Conservation (phyloP, 2,888 invertebrate species). For the Idaea biselata region DNA sequence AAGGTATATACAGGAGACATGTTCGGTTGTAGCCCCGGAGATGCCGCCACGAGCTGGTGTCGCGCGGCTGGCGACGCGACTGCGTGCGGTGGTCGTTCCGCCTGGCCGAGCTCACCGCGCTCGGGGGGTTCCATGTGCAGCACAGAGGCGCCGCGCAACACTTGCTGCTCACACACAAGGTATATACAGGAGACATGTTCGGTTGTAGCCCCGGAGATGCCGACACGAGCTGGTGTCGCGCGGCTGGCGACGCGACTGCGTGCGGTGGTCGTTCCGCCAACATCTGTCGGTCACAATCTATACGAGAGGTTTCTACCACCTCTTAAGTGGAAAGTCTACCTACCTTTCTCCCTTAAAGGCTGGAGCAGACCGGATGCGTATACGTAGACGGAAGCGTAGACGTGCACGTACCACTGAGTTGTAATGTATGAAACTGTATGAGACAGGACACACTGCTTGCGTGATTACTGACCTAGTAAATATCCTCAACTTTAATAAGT, state of each 20-base stretch:
- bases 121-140: constrained; percentile 54
- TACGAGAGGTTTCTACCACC: too few relatives aligned
- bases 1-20: constrained; percentile 47
- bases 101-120: constrained; percentile 47
- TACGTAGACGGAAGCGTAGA: too few relatives aligned
- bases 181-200: constrained; percentile 22
- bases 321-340: too few relatives aligned
- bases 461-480: too few relatives aligned
- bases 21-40: constrained; percentile 34
- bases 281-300: too few relatives aligned
- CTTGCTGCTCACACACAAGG: constrained; percentile 62
- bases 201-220: constrained; percentile 34
- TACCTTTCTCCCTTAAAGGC: too few relatives aligned
- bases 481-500: too few relatives aligned
- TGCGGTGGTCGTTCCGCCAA: constrained; percentile 66
- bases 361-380: too few relatives aligned
- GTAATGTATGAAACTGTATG: too few relatives aligned
- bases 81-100: constrained; percentile 69
- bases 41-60: constrained; percentile 5
- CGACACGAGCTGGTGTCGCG: constrained; percentile 11
- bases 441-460: too few relatives aligned
- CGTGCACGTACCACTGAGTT: too few relatives aligned
- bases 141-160: constrained; percentile 44
- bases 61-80: constrained; percentile 59
- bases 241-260: constrained; percentile 66